phyloP scores from a whole-genome alignment of 2,113 vertebrate genomes.

The cat (Felis catus) region DNA sequence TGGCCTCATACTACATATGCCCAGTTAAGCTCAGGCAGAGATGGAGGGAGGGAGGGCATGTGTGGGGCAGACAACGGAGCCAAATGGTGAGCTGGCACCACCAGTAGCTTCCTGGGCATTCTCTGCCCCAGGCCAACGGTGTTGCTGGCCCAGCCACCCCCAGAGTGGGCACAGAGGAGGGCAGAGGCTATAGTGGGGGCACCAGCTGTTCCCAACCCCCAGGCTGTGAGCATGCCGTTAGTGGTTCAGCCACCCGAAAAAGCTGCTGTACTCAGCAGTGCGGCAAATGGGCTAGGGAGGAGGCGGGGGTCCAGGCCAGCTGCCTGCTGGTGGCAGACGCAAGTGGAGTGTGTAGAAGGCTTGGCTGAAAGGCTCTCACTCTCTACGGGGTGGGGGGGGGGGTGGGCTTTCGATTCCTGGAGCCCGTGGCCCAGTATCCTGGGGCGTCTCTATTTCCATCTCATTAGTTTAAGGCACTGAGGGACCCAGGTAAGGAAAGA shows the following conservation, averaged over 20 bases:
- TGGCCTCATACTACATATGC: neutral
- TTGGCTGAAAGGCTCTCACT: neutral
- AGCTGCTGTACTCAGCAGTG: conserved; percentile 65
- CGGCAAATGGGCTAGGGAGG: conserved; percentile 47
- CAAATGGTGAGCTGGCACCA: neutral
- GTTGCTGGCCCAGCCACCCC: neutral
- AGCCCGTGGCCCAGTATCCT: neutral
- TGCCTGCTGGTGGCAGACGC: conserved; percentile 28
- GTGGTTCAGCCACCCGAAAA: conserved; percentile 62
- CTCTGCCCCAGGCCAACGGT: neutral
- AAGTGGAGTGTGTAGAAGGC: neutral
- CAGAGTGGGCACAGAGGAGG: neutral
- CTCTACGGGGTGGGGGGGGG: neutral
- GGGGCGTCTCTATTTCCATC: neutral
- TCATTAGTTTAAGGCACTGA: neutral
- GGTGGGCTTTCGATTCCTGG: neutral
- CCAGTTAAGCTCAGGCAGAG: neutral
- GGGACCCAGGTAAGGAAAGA: neutral
- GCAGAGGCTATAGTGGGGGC: neutral
- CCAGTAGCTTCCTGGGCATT: neutral
- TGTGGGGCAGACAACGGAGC: conserved; percentile 5
- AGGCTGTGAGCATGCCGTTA: conserved; percentile 42
- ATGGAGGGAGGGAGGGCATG: neutral
- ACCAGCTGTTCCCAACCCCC: conserved; percentile 59
- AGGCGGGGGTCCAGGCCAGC: conserved; percentile 46